Evolutionary conservation across 2,888 invertebrate genomes (phyloP).

Genomic region (Tuberolachnus salignus): DNA sequence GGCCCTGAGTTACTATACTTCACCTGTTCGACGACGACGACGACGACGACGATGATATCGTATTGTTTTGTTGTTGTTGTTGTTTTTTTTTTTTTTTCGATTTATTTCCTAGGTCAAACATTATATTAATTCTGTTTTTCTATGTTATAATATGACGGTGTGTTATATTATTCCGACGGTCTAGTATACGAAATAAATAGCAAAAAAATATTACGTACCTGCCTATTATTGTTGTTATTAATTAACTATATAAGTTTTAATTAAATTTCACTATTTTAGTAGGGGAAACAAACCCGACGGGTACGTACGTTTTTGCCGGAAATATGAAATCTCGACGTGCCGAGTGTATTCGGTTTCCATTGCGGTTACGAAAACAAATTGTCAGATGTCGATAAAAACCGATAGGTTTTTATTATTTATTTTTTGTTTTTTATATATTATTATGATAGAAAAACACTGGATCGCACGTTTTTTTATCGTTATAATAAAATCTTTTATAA

Average conservation of each 20-base stretch:
- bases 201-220: too few relatives aligned
- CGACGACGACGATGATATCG: conserved; percentile 44
- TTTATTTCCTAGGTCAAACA: conserved; percentile 49
- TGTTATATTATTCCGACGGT: neutral
- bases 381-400: too few relatives aligned
- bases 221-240: too few relatives aligned
- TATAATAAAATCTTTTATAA: conserved; percentile 7
- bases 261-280: neutral
- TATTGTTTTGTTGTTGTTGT: conserved; percentile 25
- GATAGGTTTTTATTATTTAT: too few relatives aligned
- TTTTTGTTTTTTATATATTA: too few relatives aligned
- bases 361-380: too few relatives aligned
- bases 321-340: neutral
- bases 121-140: conserved; percentile 30
- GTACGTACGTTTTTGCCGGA: neutral
- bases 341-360: neutral
- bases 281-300: neutral
- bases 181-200: too few relatives aligned
- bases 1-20: conserved; percentile 22
- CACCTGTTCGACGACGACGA: conserved; percentile 35
- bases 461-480: neutral
- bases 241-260: neutral
- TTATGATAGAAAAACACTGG: neutral
- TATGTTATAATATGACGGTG: neutral
- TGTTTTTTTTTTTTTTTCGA: conserved; percentile 22